Conservation (phyloP, 2,888 invertebrate species). For the Eumerus sabulonum region DNA sequence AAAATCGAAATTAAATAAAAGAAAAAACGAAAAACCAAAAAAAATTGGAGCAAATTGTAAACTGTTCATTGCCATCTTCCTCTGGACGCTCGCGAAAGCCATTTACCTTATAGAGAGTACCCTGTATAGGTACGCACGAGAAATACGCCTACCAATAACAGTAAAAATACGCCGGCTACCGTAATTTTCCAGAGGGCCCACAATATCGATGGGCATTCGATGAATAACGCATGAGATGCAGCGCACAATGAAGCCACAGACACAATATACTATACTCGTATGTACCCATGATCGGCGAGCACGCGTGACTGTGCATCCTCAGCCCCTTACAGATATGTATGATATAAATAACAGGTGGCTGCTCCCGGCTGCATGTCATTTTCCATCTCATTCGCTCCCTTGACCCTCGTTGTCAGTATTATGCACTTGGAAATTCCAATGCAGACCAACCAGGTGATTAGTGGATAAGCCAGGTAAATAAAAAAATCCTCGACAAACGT, state of each 20-base stretch:
- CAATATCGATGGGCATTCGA: conserved; percentile 18
- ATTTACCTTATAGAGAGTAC: conserved; percentile 7
- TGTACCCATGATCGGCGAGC: conserved; percentile 4
- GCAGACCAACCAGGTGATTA: conserved; percentile 59
- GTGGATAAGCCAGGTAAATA: conserved; percentile 3
- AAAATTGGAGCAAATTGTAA: conserved; percentile 34
- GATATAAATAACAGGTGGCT: conserved; percentile 62
- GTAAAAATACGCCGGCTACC: conserved; percentile 33
- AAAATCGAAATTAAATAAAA: conserved; percentile 2
- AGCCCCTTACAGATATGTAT: no score
- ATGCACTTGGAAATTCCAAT: conserved; percentile 56
- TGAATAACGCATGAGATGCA: conserved; percentile 63
- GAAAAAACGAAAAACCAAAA: conserved; percentile 13
- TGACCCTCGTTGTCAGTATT: background rate
- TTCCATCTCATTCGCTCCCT: background rate
- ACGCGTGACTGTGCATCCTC: conserved; percentile 22
- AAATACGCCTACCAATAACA: conserved; percentile 23
- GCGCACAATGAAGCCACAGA: conserved; percentile 25
- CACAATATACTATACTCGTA: background rate
- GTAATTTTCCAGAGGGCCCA: conserved; percentile 32
- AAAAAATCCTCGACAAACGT: conserved; percentile 27
- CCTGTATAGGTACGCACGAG: conserved; percentile 16
- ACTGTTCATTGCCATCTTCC: no score
- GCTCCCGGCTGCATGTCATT: conserved; percentile 35
- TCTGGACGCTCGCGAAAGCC: no score